Evolutionary conservation across 1,140 invertebrate species (phyloP).

Genomic region (Megalonaias nervosa): DNA sequence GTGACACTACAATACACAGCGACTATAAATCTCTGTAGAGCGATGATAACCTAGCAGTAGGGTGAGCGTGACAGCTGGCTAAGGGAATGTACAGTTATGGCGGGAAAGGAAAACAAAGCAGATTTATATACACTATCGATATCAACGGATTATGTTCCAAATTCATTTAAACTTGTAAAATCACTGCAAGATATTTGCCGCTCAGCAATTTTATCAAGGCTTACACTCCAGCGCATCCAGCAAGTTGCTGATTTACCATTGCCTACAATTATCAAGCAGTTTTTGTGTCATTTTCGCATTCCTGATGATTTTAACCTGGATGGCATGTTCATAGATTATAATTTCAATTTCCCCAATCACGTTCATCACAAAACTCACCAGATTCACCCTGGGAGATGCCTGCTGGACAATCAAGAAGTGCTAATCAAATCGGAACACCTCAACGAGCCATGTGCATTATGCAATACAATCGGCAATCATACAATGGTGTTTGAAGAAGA

Average conservation of each 20-base stretch:
- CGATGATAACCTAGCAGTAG: too few relatives aligned
- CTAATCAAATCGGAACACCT: constrained; percentile 46
- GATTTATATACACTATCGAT: too few relatives aligned
- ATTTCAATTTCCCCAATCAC: constrained; percentile 57
- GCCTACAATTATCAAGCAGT: constrained; percentile 46
- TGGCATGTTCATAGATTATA: constrained; percentile 49
- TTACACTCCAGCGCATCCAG: constrained; percentile 42
- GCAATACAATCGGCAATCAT: constrained; percentile 35
- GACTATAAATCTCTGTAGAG: too few relatives aligned
- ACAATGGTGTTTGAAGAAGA: constrained; percentile 32
- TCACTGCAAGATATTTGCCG: constrained; percentile 49
- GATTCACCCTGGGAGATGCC: constrained; percentile 48
- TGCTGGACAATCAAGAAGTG: constrained; percentile 48
- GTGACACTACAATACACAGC: too few relatives aligned
- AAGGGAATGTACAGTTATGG: too few relatives aligned
- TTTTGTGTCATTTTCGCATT: constrained; percentile 46
- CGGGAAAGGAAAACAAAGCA: too few relatives aligned
- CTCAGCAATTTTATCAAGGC: constrained; percentile 36
- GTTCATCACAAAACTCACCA: constrained; percentile 54
- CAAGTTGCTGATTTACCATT: constrained; percentile 42
- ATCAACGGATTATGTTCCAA: too few relatives aligned
- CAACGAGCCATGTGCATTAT: constrained; percentile 35
- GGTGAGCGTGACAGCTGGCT: too few relatives aligned
- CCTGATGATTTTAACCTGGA: constrained; percentile 49
- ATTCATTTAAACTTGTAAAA: constrained; percentile 13